Evolutionary conservation across 2,888 invertebrate species (phyloP).

Genomic region (Hirudinaria manillensis): DNA sequence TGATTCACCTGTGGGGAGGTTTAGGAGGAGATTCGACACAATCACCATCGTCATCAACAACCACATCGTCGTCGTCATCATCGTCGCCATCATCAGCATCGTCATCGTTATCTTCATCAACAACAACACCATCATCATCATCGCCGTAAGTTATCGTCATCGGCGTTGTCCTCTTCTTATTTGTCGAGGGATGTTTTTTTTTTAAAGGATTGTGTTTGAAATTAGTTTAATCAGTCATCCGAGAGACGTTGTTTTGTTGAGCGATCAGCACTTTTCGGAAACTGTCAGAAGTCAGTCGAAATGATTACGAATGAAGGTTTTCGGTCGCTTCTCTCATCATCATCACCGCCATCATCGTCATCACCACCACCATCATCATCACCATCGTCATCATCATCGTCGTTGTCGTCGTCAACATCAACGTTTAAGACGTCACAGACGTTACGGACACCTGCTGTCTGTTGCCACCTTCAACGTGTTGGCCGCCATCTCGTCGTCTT

Average conservation of each 20-base stretch:
- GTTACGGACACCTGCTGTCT: neutral
- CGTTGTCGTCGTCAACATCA: slow-evolving; percentile 2
- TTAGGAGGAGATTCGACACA: too few relatives aligned
- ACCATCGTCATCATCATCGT: slow-evolving; percentile 24
- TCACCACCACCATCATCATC: slow-evolving; percentile 19
- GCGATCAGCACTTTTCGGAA: too few relatives aligned
- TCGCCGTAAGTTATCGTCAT: neutral
- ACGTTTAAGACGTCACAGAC: neutral
- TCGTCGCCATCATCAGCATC: neutral
- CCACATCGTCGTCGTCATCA: neutral
- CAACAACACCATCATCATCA: neutral
- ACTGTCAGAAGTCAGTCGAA: too few relatives aligned
- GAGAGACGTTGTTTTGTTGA: too few relatives aligned
- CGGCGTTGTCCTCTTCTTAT: neutral
- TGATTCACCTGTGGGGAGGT: too few relatives aligned
- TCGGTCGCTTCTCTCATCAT: too few relatives aligned
- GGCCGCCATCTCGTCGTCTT: neutral
- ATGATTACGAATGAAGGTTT: too few relatives aligned
- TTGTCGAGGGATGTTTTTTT: too few relatives aligned
- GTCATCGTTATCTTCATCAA: neutral
- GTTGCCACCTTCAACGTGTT: neutral
- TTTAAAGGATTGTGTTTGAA: too few relatives aligned
- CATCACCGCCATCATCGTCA: slow-evolving; percentile 11
- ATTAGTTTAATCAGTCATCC: too few relatives aligned
- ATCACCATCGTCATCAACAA: neutral